Percentiles rank a stretch among this genome's conserved stretches.
phyloP scores from a whole-genome alignment of 2,797 vertebrate species.

The Peromyscus aztecus region DNA sequence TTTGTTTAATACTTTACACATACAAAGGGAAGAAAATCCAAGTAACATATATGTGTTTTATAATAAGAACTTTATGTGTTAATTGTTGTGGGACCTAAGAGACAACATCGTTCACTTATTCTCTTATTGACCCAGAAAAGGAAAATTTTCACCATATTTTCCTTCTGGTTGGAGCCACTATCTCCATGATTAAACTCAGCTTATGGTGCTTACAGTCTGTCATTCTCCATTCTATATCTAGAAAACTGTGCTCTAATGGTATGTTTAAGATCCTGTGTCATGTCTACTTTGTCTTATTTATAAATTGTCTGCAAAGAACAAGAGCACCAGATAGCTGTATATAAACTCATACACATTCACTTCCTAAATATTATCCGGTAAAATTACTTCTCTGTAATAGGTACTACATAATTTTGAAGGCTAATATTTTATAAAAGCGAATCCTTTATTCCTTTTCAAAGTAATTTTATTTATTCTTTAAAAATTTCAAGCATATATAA shows the following conservation, averaged over 20 bases:
- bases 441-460: background rate
- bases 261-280: background rate
- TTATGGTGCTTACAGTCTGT: background rate
- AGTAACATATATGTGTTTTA: background rate
- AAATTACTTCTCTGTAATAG: background rate
- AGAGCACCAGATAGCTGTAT: background rate
- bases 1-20: background rate
- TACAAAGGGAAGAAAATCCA: background rate
- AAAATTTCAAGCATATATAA: background rate
- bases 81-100: background rate
- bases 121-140: background rate
- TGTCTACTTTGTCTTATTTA: background rate
- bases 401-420: background rate
- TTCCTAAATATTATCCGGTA: background rate
- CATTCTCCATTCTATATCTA: background rate
- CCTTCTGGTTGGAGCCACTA: background rate
- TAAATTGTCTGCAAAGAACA: background rate
- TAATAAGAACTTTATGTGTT: background rate
- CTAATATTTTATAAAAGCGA: background rate
- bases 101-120: constrained; percentile 11
- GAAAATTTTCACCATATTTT: background rate
- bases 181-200: background rate
- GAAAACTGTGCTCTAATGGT: background rate
- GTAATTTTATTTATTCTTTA: background rate
- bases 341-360: background rate